Evolutionary conservation across 2,797 vertebrate species (phyloP).

Genomic region (Schizopygopsis malacanthus): DNA sequence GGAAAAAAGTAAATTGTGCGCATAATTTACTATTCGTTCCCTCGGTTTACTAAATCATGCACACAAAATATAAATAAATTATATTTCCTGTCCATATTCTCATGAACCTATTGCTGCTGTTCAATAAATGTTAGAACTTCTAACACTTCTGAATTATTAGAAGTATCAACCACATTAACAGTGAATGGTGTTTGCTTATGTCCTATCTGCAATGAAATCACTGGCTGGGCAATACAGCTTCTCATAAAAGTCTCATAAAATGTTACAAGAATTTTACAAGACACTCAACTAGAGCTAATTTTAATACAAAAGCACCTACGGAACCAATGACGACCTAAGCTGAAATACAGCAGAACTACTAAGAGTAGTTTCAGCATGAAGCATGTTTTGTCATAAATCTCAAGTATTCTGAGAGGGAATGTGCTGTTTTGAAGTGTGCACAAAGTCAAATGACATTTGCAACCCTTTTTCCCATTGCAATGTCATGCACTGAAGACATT

Average conservation of each 20-base stretch:
- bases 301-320: not conserved
- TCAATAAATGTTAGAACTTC: too few species aligned
- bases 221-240: not conserved
- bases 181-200: not conserved
- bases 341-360: not conserved
- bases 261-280: conserved; percentile 3
- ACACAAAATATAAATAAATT: too few species aligned
- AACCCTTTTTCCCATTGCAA: not conserved
- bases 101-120: too few species aligned
- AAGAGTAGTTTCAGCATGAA: not conserved
- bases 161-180: not conserved
- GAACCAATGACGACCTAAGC: not conserved
- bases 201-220: not conserved
- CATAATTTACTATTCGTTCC: too few species aligned
- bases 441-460: not conserved
- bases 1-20: too few species aligned
- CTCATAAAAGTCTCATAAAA: not conserved
- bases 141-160: too few species aligned
- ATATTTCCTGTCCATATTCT: too few species aligned
- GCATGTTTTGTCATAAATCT: not conserved
- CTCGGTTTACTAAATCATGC: too few species aligned
- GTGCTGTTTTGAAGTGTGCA: not conserved
- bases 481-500: not conserved
- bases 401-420: not conserved
- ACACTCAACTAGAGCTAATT: not conserved